phyloP scores from a whole-genome alignment of 2,113 vertebrate genomes.

The Mirounga angustirostris region DNA sequence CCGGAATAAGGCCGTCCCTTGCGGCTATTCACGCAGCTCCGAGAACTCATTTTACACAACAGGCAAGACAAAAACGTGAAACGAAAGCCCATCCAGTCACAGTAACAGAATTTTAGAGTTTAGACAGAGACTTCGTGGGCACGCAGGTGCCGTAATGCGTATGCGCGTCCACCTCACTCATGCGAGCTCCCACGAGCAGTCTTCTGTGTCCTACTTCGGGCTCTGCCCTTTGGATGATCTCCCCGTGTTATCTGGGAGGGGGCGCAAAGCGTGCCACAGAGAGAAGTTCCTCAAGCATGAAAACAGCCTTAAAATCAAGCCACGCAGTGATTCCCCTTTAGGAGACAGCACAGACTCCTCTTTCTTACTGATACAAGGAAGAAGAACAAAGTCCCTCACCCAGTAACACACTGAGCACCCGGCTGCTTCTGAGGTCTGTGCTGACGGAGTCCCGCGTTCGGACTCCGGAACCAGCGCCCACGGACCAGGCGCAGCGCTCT shows the following conservation, averaged over 20 bases:
- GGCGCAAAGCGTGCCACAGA: rapidly evolving
- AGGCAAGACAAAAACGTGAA: background rate
- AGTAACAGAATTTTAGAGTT: background rate
- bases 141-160: rapidly evolving
- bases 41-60: background rate
- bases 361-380: too few relatives aligned
- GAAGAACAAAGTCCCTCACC: rapidly evolving
- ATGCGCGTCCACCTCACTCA: background rate
- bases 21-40: background rate
- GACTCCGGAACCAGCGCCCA: background rate
- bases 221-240: background rate
- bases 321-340: too few relatives aligned
- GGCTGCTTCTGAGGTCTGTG: background rate
- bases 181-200: background rate
- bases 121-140: background rate
- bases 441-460: background rate
- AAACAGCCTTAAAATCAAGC: rapidly evolving
- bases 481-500: background rate
- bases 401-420: background rate
- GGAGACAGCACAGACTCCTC: too few relatives aligned
- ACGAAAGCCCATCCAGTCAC: background rate
- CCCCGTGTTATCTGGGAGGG: rapidly evolving
- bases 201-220: background rate
- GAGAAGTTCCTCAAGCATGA: background rate
- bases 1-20: background rate